These are phyloP conservation scores for Micromesistius poutassou DNA, from an alignment of 2,797 vertebrate species.

Conservation along the genomic window DNA sequence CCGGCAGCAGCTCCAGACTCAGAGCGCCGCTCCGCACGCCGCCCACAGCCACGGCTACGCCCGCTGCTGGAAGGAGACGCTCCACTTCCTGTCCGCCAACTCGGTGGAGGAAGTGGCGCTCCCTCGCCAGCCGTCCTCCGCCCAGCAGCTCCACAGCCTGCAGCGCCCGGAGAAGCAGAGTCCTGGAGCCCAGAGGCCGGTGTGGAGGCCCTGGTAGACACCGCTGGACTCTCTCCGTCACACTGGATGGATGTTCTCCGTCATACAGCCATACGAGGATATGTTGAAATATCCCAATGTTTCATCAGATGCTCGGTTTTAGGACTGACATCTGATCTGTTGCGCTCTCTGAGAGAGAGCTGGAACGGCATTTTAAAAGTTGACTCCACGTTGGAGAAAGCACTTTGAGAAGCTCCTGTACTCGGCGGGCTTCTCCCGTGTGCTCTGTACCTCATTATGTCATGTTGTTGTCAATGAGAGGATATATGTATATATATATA, in stretches of 20 bases:
- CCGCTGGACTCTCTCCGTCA: constrained; percentile 3
- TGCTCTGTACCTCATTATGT: constrained; percentile 24
- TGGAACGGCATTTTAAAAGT: constrained; percentile 10
- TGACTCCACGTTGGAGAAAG: constrained; percentile 49
- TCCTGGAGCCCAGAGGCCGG: constrained; percentile 16
- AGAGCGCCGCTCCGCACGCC: constrained; percentile 33
- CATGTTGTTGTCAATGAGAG: constrained; percentile 21
- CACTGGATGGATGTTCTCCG: constrained; percentile 42
- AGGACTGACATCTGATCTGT: constrained; percentile 5
- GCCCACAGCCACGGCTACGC: constrained; percentile 72
- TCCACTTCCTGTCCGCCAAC: constrained; percentile 67
- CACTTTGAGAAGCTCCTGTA: background rate
- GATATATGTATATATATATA: too few relatives aligned
- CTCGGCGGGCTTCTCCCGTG: background rate
- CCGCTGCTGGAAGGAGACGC: constrained; percentile 67
- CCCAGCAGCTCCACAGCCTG: constrained; percentile 23
- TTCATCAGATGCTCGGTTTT: constrained; percentile 4
- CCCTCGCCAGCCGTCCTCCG: constrained; percentile 30
- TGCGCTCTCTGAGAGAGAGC: constrained; percentile 8
- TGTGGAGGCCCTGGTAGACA: constrained; percentile 60
- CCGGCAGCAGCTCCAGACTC: constrained; percentile 60
- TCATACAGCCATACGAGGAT: constrained; percentile 12
- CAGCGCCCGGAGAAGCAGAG: constrained; percentile 44
- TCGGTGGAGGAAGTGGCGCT: constrained; percentile 50
- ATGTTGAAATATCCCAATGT: constrained; percentile 21